These are phyloP conservation scores for Argopecten irradians DNA, from an alignment of 1,140 invertebrate species.

Conservation along the genomic window DNA sequence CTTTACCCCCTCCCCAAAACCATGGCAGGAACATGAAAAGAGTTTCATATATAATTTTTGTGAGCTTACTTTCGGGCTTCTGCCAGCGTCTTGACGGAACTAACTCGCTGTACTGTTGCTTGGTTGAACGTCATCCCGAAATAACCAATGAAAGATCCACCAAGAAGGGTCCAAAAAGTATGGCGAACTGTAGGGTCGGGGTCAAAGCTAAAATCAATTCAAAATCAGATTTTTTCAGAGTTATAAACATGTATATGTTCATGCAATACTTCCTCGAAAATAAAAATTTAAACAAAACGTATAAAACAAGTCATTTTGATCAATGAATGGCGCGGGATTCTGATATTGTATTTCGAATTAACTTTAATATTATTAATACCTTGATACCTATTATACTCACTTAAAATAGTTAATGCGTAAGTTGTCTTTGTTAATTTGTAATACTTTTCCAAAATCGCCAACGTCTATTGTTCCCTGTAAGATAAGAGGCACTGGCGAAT, in stretches of 20 bases:
- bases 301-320: neutral
- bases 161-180: constrained; percentile 32
- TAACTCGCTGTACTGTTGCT: constrained; percentile 30
- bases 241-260: neutral
- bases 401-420: constrained; percentile 84
- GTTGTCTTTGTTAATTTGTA: constrained; percentile 82
- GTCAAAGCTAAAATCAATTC: constrained; percentile 27
- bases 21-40: no score
- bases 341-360: neutral
- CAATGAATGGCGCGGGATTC: neutral
- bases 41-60: no score
- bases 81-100: neutral
- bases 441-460: constrained; percentile 83
- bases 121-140: constrained; percentile 24
- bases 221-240: neutral
- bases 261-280: neutral
- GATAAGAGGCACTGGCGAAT: neutral
- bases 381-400: constrained; percentile 75
- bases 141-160: neutral
- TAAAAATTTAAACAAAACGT: neutral
- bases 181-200: constrained; percentile 36
- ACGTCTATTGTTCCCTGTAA: constrained; percentile 81
- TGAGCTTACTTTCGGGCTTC: neutral
- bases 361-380: neutral
- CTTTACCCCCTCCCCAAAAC: no score